These are phyloP conservation scores for Deilephila elpenor DNA, from an alignment of 2,888 invertebrate genomes.

Conservation along the genomic window DNA sequence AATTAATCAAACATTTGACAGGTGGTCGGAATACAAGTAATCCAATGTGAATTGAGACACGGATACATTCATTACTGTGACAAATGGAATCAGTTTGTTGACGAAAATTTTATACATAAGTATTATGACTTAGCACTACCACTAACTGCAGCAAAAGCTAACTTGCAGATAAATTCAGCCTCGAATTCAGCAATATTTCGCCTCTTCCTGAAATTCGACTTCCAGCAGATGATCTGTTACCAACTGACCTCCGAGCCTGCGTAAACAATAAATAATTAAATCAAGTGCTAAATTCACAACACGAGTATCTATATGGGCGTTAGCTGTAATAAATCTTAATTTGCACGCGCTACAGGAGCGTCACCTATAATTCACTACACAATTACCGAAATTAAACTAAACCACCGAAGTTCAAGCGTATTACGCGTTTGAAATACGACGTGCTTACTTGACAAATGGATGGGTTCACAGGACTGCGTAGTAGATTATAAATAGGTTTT, in stretches of 20 bases:
- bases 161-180: no score
- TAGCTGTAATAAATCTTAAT: conserved; percentile 41
- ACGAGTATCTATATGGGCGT: conserved; percentile 29
- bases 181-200: no score
- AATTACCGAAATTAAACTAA: conserved; percentile 64
- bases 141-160: no score
- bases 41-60: no score
- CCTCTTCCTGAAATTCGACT: no score
- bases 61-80: no score
- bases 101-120: no score
- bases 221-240: no score
- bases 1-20: no score
- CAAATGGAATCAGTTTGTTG: no score
- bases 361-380: conserved; percentile 49
- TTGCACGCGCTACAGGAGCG: conserved; percentile 65
- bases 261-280: background rate
- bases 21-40: no score
- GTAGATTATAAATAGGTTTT: background rate
- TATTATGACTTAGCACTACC: no score
- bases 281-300: background rate
- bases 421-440: background rate
- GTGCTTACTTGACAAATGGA: background rate
- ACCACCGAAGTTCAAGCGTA: conserved; percentile 33
- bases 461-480: background rate
- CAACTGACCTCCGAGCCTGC: background rate